These are phyloP conservation scores for Antheraea mylitta DNA, from an alignment of 1,140 invertebrate species.

Conservation along the genomic window DNA sequence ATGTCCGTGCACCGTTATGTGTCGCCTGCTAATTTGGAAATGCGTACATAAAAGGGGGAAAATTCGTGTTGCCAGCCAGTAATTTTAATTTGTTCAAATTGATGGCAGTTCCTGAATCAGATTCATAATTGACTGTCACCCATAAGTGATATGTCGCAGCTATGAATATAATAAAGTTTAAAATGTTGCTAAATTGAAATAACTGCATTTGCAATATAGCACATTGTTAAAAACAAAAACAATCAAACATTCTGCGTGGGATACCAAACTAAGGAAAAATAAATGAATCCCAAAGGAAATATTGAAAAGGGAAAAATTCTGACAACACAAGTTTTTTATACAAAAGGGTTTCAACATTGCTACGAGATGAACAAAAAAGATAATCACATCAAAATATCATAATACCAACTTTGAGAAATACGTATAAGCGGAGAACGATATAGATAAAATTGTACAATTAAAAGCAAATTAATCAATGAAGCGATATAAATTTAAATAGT, in stretches of 20 bases:
- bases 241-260: too few species aligned
- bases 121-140: conserved; percentile 64
- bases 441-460: conserved; percentile 14
- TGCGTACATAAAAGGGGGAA: conserved; percentile 45
- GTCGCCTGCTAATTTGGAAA: conserved; percentile 36
- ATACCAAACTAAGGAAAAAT: too few species aligned
- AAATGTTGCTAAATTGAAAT: background rate
- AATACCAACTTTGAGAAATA: conserved; percentile 73
- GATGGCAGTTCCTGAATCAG: conserved; percentile 34
- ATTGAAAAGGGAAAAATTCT: conserved; percentile 23
- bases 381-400: conserved; percentile 14
- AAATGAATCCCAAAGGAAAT: background rate
- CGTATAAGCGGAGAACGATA: conserved; percentile 21
- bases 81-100: conserved; percentile 26
- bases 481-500: conserved; percentile 32
- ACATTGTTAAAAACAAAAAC: background rate
- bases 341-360: conserved; percentile 73
- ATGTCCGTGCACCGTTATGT: conserved; percentile 3
- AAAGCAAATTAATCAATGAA: conserved; percentile 23
- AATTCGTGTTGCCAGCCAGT: conserved; percentile 62
- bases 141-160: conserved; percentile 66
- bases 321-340: conserved; percentile 60
- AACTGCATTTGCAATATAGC: background rate
- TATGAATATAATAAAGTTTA: background rate
- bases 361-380: conserved; percentile 38